A percentile compares a stretch with the other conserved stretches of the same genome.
These are phyloP conservation scores for Cybosia mesomella DNA, from an alignment of 2,888 invertebrate genomes.

Conservation along the genomic window DNA sequence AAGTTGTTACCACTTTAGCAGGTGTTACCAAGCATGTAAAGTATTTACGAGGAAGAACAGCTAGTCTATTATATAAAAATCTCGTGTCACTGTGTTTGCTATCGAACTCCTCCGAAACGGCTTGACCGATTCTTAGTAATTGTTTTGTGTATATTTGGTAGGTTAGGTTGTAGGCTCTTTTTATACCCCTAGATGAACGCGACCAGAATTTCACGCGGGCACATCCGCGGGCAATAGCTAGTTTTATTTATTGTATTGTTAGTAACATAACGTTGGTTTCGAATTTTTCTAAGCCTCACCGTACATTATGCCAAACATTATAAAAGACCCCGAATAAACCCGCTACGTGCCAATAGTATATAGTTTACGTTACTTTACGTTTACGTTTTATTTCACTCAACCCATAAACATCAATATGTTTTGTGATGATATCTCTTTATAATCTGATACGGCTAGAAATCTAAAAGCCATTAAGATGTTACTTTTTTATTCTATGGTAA, in stretches of 20 bases:
- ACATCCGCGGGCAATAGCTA: no score
- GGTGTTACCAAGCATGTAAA: background rate
- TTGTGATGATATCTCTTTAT: slow-evolving; percentile 13
- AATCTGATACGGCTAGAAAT: slow-evolving; percentile 17
- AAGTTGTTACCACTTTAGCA: background rate
- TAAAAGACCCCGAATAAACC: background rate
- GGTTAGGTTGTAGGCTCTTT: no score
- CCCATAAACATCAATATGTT: slow-evolving; percentile 14
- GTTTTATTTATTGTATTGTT: no score
- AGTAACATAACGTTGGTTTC: background rate
- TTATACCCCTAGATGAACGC: no score
- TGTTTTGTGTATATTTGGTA: no score
- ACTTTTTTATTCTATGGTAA: slow-evolving; percentile 19
- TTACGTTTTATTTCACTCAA: slow-evolving; percentile 9
- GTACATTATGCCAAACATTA: background rate
- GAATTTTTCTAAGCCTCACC: background rate
- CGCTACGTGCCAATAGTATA: background rate
- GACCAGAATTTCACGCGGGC: no score
- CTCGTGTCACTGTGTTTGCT: no score
- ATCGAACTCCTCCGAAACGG: no score
- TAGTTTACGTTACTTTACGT: slow-evolving; percentile 4
- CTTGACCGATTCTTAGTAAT: no score
- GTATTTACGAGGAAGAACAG: no score
- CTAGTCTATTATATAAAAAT: no score
- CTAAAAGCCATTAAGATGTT: slow-evolving; percentile 20